Evolutionary conservation across 2,797 vertebrate genomes (phyloP).

Genomic region (Oceanodroma leucorhoa): DNA sequence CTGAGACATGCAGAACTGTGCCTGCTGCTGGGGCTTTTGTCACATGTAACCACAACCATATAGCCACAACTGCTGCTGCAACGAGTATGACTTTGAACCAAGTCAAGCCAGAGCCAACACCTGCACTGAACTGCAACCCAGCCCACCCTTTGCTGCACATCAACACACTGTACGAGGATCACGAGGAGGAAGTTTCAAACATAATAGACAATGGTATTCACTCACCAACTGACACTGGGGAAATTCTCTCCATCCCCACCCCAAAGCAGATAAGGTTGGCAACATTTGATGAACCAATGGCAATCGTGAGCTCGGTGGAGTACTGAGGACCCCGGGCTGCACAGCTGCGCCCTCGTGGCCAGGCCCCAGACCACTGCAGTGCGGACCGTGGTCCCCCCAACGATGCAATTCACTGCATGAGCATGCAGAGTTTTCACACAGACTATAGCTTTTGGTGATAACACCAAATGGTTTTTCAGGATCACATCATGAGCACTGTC

Average conservation of each 20-base stretch:
- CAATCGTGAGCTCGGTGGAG: constrained; percentile 78
- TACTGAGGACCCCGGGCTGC: constrained; percentile 58
- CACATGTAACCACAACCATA: constrained; percentile 72
- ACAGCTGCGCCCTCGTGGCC: neutral
- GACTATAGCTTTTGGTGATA: constrained; percentile 2
- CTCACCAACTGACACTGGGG: constrained; percentile 63
- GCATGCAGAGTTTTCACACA: constrained; percentile 51
- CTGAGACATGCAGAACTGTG: constrained; percentile 68
- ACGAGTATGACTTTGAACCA: constrained; percentile 59
- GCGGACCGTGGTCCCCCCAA: neutral
- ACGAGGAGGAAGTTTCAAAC: constrained; percentile 71
- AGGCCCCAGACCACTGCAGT: neutral
- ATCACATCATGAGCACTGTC: constrained; percentile 34
- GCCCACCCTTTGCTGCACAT: constrained; percentile 79
- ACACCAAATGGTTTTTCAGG: neutral
- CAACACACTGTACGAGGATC: constrained; percentile 79
- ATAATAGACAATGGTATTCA: constrained; percentile 58
- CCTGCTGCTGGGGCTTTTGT: constrained; percentile 72
- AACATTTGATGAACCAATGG: constrained; percentile 77
- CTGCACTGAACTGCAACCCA: constrained; percentile 76
- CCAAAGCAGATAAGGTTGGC: constrained; percentile 79
- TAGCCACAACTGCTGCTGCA: constrained; percentile 58
- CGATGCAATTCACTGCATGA: constrained; percentile 56
- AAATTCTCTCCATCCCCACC: constrained; percentile 76
- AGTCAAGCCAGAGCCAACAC: constrained; percentile 67